phyloP scores from a whole-genome alignment of 92 coral and sea anemone species.

The Bergia sp. region DNA sequence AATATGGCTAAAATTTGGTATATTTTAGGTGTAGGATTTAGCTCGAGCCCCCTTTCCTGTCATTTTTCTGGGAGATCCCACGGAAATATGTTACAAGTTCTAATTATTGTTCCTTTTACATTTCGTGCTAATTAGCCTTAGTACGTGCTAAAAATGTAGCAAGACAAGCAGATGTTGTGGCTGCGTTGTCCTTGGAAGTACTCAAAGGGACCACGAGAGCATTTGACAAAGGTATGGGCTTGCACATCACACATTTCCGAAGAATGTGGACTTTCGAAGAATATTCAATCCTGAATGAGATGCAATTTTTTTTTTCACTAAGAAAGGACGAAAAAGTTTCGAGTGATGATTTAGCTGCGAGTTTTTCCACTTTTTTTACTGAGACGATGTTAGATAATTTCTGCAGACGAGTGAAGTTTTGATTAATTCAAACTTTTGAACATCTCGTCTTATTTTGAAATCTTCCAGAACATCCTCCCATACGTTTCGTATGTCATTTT shows the following conservation, averaged over 20 bases:
- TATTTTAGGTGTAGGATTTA: no score
- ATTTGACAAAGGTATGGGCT: slow-evolving; percentile 79
- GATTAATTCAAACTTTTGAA: no score
- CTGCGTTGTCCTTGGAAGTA: slow-evolving; percentile 89
- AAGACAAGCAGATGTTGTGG: slow-evolving; percentile 84
- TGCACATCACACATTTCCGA: neutral
- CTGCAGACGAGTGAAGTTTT: no score
- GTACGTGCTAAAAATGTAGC: slow-evolving; percentile 72
- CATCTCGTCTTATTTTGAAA: no score
- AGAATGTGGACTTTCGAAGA: neutral
- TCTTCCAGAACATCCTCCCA: no score
- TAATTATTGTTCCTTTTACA: neutral
- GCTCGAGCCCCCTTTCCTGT: no score
- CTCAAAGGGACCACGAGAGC: slow-evolving; percentile 94
- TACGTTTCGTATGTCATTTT: neutral
- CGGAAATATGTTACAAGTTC: neutral
- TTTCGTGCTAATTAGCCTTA: slow-evolving; percentile 61
- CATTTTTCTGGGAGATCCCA: no score
- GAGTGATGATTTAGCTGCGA: neutral
- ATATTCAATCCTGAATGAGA: no score
- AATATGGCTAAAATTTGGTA: no score
- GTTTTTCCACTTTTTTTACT: no score
- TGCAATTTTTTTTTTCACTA: neutral
- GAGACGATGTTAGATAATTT: no score
- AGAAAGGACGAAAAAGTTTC: no score